These are phyloP conservation scores for Echinops telfairi DNA, from an alignment of 2,113 vertebrate genomes.

Conservation along the genomic window DNA sequence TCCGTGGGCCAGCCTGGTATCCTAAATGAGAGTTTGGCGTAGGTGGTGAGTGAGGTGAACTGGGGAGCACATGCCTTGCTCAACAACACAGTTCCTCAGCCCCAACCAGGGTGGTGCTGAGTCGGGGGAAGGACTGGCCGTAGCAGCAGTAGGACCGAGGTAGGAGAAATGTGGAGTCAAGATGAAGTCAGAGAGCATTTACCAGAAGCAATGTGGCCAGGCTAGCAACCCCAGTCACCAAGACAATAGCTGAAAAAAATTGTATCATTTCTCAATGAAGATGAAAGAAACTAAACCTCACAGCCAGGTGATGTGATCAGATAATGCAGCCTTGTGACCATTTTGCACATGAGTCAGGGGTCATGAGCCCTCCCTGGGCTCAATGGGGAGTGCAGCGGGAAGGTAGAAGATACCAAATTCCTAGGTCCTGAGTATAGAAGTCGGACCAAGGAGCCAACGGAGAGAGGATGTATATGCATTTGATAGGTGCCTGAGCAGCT, in stretches of 20 bases:
- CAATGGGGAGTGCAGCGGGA: background rate
- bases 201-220: background rate
- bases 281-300: background rate
- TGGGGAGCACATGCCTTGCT: rapidly evolving
- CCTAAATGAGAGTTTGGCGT: background rate
- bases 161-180: background rate
- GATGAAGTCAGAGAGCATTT: background rate
- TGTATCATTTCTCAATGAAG: background rate
- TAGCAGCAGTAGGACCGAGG: background rate
- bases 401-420: background rate
- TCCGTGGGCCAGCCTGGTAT: background rate
- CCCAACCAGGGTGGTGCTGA: background rate
- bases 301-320: too few species aligned
- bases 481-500: background rate
- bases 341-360: background rate
- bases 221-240: background rate
- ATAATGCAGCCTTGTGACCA: background rate
- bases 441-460: background rate
- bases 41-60: background rate
- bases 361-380: background rate
- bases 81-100: background rate
- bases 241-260: background rate
- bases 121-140: background rate
- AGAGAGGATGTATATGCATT: background rate
- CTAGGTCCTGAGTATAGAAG: background rate